Evolutionary conservation across 2,113 vertebrate genomes (phyloP).

Genomic region (Acrocephalus kingi): DNA sequence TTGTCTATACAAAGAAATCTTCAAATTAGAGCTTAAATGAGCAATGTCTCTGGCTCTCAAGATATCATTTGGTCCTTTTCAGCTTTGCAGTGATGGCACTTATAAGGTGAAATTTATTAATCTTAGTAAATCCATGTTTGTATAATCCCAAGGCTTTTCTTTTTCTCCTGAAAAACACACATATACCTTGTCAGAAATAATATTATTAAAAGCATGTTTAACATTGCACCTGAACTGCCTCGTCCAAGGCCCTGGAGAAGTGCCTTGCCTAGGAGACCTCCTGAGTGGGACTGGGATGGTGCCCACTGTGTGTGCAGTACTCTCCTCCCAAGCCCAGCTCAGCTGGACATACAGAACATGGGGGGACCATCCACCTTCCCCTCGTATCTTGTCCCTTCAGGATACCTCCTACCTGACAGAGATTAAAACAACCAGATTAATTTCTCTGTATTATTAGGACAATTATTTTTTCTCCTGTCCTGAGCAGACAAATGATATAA

Average conservation of each 20-base stretch:
- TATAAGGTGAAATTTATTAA: not conserved
- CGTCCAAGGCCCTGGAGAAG: not conserved
- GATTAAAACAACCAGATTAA: not conserved
- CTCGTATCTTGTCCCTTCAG: not conserved
- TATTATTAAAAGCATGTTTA: not conserved
- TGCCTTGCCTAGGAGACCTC: not conserved
- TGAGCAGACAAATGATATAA: not conserved
- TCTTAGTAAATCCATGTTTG: not conserved
- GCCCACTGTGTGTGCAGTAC: not conserved
- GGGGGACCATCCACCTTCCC: not conserved
- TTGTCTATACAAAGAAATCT: not conserved
- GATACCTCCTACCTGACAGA: not conserved
- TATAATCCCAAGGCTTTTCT: not conserved
- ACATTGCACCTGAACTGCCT: not conserved
- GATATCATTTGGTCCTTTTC: not conserved
- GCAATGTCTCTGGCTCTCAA: not conserved
- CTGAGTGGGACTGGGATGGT: not conserved
- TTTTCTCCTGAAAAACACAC: not conserved
- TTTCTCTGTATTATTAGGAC: not conserved
- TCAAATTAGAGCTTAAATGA: not conserved
- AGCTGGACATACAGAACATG: not conserved
- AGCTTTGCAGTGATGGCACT: not conserved
- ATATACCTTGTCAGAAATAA: not conserved
- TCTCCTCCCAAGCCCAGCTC: not conserved
- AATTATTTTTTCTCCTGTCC: not conserved